phyloP scores from a whole-genome alignment of 2,888 invertebrate species.

The Perizoma affinitatum region DNA sequence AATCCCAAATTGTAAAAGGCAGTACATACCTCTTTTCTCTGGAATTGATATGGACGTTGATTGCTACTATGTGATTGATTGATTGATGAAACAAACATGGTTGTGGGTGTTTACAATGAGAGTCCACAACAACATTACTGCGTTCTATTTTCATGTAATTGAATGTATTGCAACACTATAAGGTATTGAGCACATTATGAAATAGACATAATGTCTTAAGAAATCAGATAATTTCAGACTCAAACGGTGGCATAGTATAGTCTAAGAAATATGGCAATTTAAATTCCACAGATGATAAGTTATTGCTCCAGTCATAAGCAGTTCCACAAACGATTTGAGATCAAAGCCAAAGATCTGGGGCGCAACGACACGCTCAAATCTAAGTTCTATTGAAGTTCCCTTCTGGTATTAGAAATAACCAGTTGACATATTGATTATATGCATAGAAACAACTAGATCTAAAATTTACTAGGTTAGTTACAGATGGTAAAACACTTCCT shows the following conservation, averaged over 20 bases:
- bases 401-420: conserved; percentile 35
- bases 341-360: conserved; percentile 49
- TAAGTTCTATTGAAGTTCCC: conserved; percentile 21
- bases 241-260: too few relatives aligned
- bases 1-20: conserved; percentile 36
- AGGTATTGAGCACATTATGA: conserved; percentile 16
- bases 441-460: conserved; percentile 49
- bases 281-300: conserved; percentile 38
- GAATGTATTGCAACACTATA: conserved; percentile 35
- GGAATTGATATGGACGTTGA: conserved; percentile 51
- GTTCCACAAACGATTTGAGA: conserved; percentile 43
- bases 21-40: conserved; percentile 16
- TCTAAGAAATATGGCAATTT: conserved; percentile 27
- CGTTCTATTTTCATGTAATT: conserved; percentile 50
- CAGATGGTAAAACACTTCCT: conserved; percentile 24
- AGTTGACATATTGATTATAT: conserved; percentile 28
- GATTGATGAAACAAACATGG: conserved; percentile 53
- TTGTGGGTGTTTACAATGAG: conserved; percentile 56
- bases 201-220: not conserved
- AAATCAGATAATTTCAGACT: too few relatives aligned
- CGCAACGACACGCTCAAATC: conserved; percentile 40
- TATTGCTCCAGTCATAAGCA: conserved; percentile 37
- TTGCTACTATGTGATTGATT: conserved; percentile 56
- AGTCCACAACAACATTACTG: conserved; percentile 48
- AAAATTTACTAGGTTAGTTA: conserved; percentile 28